A percentile compares a stretch with the other conserved stretches of the same genome.
These are phyloP conservation scores for Phataginus tetradactyla DNA, from an alignment of 2,797 vertebrate species.

Conservation along the genomic window DNA sequence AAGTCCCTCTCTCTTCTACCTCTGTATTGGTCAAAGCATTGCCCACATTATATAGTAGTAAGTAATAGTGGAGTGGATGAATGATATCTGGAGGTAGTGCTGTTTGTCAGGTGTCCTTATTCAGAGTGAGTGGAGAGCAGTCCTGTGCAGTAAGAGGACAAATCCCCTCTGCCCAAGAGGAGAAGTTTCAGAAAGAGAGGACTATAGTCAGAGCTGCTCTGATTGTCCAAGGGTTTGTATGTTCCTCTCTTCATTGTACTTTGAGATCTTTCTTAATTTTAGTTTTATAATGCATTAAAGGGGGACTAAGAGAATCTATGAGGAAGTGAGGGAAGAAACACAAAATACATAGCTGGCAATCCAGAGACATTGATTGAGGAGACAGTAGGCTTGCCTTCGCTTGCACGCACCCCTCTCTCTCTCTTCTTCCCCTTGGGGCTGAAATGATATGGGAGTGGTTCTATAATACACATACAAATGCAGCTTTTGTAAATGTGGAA, in stretches of 20 bases:
- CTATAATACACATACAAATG: background rate
- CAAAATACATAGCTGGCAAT: background rate
- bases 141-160: background rate
- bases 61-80: background rate
- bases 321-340: background rate
- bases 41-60: background rate
- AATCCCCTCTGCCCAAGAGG: background rate
- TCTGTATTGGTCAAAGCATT: background rate
- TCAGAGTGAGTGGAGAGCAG: background rate
- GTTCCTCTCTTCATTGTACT: background rate
- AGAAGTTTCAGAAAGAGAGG: background rate
- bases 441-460: background rate
- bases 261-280: background rate
- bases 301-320: background rate
- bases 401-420: background rate
- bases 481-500: background rate
- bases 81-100: background rate
- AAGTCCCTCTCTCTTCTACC: background rate
- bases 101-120: background rate
- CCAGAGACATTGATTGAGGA: background rate
- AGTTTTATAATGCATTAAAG: background rate
- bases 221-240: background rate
- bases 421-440: background rate
- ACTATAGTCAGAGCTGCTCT: background rate
- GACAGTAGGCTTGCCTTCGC: background rate